Evolutionary conservation across 2,113 vertebrate species (phyloP).

Genomic region (Ammospiza caudacuta): DNA sequence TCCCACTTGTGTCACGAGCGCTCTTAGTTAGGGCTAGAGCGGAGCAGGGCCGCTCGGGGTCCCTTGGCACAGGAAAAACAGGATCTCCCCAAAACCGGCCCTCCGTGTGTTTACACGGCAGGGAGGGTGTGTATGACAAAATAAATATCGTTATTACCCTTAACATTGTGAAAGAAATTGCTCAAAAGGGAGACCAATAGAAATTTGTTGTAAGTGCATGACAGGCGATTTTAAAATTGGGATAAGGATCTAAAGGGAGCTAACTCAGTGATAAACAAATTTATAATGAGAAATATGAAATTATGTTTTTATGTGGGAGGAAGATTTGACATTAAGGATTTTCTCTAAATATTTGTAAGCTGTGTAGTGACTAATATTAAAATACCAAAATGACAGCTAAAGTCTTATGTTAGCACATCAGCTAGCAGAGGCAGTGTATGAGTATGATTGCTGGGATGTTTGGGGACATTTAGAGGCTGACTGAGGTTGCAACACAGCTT

Average conservation of each 20-base stretch:
- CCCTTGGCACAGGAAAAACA: background rate
- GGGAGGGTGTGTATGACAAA: background rate
- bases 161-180: slow-evolving; percentile 31
- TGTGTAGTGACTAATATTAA: slow-evolving; percentile 45
- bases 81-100: background rate
- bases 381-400: slow-evolving; percentile 43
- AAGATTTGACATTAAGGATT: slow-evolving; percentile 51
- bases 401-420: slow-evolving; percentile 20
- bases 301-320: slow-evolving; percentile 12
- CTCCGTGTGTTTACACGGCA: slow-evolving; percentile 30
- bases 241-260: slow-evolving; percentile 28
- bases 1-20: background rate
- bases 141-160: slow-evolving; percentile 15
- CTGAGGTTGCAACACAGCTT: background rate
- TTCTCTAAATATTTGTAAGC: slow-evolving; percentile 62
- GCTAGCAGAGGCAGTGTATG: background rate
- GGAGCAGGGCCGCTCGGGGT: background rate
- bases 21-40: background rate
- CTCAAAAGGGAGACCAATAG: slow-evolving; percentile 41
- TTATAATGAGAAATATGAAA: slow-evolving; percentile 33
- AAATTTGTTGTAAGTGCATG: slow-evolving; percentile 35
- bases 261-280: slow-evolving; percentile 44
- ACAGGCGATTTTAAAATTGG: slow-evolving; percentile 34
- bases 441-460: background rate
- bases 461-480: background rate